These are phyloP conservation scores for Steinernema scapterisci DNA, from an alignment of 2,888 invertebrate species.

Conservation along the genomic window DNA sequence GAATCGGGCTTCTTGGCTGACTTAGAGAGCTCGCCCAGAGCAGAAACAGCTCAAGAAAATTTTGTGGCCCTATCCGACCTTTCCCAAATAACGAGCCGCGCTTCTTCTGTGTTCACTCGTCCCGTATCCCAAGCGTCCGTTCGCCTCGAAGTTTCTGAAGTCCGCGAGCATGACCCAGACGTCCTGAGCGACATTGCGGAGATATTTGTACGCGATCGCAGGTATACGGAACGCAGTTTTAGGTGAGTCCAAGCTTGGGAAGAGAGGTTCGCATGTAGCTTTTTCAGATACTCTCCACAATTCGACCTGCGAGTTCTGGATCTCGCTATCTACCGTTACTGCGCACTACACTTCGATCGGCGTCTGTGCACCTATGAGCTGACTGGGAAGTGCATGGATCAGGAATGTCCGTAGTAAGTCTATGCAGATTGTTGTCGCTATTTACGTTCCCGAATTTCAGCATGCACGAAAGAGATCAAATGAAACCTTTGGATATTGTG, in stretches of 20 bases:
- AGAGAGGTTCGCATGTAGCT: neutral
- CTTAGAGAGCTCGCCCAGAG: too few species aligned
- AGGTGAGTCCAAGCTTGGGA: neutral
- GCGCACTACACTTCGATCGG: neutral
- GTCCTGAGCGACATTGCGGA: too few species aligned
- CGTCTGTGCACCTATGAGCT: slow-evolving; percentile 29
- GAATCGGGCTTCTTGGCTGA: too few species aligned
- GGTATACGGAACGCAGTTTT: neutral
- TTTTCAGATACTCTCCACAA: neutral
- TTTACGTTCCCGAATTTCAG: slow-evolving; percentile 5
- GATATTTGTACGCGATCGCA: too few species aligned
- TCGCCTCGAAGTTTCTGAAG: too few species aligned
- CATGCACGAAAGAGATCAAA: neutral
- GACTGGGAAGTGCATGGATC: slow-evolving; percentile 14
- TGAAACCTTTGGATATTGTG: neutral
- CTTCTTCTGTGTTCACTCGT: too few species aligned
- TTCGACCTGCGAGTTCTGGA: neutral
- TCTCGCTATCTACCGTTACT: neutral
- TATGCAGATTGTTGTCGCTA: neutral
- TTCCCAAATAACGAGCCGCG: too few species aligned
- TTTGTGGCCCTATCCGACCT: too few species aligned
- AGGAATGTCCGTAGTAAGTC: slow-evolving; percentile 23
- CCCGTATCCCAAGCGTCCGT: too few species aligned
- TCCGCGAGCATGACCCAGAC: too few species aligned
- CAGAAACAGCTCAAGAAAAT: too few species aligned